Base-by-base conservation (phyloP, 2,113 vertebrate species). In the Peromyscus maniculatus region DNA sequence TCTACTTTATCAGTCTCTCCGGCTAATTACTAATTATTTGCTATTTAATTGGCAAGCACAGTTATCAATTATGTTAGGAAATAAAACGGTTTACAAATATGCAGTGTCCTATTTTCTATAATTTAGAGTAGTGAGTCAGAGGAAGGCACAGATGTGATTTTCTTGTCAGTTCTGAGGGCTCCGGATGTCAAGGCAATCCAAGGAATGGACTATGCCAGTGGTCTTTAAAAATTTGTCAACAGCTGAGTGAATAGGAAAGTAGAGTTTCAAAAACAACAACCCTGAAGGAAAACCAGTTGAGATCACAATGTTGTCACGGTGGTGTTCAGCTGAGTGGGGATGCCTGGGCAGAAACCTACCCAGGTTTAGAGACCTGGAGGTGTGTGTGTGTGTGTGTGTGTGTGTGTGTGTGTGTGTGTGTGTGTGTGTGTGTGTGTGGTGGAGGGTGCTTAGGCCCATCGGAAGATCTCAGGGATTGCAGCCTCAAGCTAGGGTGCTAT, bases 51-150 rank as follows among this genome's bases (percentile, higher is more conserved):
- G 89, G 28, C 43, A 94, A 95, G 15, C 83, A 57, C 28, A 97
- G 55, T 78, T 91, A 83, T 94, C 97, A 92, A 94, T 96, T 97
- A 97, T 91, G 91, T 72, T 69, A 94, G 82, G 72, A 96, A 96
- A 94, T 96, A 96, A 91, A 97, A 91, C 71, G 49, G 43, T 89
- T 89, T 92, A 75, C 49, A 92, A 93, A 95, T 94, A 66, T 64
- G 52, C 24, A 94, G 84, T 72, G 71, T 96, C 39, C 91, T 49
- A 69, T 95, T 89, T 96, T 97, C 86, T 97, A 17, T 95, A 94
- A 95, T 97, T 95, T 96, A 93, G 52, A 97, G 69, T 74, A 13
- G 64, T 97, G 95, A 98, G 93, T 95, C 95, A 96, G 91, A 95
- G 95, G 75, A 80, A 69, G 13, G 64, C n/a, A 39, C 36, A 24